phyloP scores from a whole-genome alignment of 2,797 vertebrate species.

The Lutjanus argentimaculatus region DNA sequence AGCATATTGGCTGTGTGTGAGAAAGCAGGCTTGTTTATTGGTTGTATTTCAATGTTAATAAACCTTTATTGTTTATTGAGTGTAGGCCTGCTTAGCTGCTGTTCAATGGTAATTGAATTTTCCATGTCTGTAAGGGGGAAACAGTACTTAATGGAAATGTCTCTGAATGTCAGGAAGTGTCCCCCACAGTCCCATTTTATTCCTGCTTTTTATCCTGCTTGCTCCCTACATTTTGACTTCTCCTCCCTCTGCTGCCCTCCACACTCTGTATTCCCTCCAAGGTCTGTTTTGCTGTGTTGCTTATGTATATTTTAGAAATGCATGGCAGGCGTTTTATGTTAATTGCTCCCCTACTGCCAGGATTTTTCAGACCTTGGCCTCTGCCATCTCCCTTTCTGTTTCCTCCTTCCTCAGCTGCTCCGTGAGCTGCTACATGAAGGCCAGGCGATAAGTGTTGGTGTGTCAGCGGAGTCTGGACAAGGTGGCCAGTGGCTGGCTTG shows the following conservation, averaged over 20 bases:
- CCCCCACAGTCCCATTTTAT: constrained; percentile 44
- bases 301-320: constrained; percentile 57
- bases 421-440: constrained; percentile 88
- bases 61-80: constrained; percentile 83
- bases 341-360: constrained; percentile 35
- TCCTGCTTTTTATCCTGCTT: constrained; percentile 51
- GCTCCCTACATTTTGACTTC: constrained; percentile 46
- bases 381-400: background rate
- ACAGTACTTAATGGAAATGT: constrained; percentile 64
- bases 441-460: constrained; percentile 88
- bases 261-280: constrained; percentile 10
- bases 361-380: constrained; percentile 36
- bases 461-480: constrained; percentile 80
- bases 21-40: constrained; percentile 72
- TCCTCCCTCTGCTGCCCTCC: constrained; percentile 25
- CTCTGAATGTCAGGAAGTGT: constrained; percentile 66
- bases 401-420: constrained; percentile 80
- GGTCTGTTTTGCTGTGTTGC: constrained; percentile 13
- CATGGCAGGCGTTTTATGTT: constrained; percentile 39
- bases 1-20: constrained; percentile 67
- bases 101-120: constrained; percentile 78
- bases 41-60: constrained; percentile 80
- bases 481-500: constrained; percentile 88
- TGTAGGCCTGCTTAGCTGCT: constrained; percentile 72
- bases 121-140: constrained; percentile 65